A percentile compares a stretch with the other conserved stretches of the same genome.
Evolutionary conservation across 2,797 vertebrate species (phyloP).

Genomic region (Gymnoscopelus braueri): DNA sequence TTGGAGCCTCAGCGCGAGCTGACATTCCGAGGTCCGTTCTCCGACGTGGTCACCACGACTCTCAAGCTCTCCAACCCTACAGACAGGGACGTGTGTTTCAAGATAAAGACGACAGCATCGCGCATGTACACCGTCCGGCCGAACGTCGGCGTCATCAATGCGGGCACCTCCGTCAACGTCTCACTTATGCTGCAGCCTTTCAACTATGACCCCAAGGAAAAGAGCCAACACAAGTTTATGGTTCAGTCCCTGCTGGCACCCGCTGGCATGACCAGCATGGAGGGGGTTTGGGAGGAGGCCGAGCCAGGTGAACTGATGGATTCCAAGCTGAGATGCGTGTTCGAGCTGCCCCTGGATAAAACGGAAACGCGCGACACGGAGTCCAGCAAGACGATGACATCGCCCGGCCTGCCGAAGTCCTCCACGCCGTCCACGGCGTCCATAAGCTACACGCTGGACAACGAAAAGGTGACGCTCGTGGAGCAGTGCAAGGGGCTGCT

Average conservation of each 20-base stretch:
- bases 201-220: too few relatives aligned
- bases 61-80: conserved; percentile 97
- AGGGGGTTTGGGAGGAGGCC: too few relatives aligned
- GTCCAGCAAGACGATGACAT: conserved; percentile 90
- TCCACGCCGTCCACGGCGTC: conserved; percentile 85
- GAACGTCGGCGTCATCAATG: conserved; percentile 97
- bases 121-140: conserved; percentile 97
- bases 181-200: conserved; percentile 60
- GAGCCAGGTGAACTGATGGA: too few relatives aligned
- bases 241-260: too few relatives aligned
- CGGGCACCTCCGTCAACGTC: conserved; percentile 95
- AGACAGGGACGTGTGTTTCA: conserved; percentile 97
- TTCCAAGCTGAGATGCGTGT: too few relatives aligned
- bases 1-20: conserved; percentile 95
- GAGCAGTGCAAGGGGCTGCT: conserved; percentile 97
- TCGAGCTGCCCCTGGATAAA: too few relatives aligned
- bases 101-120: conserved; percentile 98
- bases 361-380: conserved; percentile 87
- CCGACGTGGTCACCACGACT: conserved; percentile 96
- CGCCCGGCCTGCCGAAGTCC: conserved; percentile 89
- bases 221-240: too few relatives aligned
- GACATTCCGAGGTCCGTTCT: conserved; percentile 98
- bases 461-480: conserved; percentile 91
- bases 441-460: conserved; percentile 90
- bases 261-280: too few relatives aligned